Percentiles rank a stretch among this genome's conserved stretches.
Evolutionary conservation across 2,888 invertebrate species (phyloP).

Genomic region (Pachliopta kotzebuea): DNA sequence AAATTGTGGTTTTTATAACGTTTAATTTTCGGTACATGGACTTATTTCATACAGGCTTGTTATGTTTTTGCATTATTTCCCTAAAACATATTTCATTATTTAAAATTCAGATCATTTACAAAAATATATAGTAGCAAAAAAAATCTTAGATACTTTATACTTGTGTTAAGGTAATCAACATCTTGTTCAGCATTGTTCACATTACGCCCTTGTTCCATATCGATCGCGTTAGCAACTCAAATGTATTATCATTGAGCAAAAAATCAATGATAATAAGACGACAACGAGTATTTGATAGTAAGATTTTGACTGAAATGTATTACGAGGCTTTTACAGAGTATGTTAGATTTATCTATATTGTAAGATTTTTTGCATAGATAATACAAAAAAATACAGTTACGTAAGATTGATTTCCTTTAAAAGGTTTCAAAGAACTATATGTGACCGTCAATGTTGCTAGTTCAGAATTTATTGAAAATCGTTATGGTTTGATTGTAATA

Average conservation of each 20-base stretch:
- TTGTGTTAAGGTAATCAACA: conserved; percentile 37
- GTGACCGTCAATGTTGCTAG: too few relatives aligned
- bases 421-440: too few relatives aligned
- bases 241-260: conserved; percentile 31
- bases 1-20: too few relatives aligned
- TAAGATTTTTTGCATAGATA: too few relatives aligned
- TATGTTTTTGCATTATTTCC: too few relatives aligned
- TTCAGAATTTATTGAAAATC: too few relatives aligned
- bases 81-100: neutral
- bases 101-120: neutral
- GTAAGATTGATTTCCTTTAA: too few relatives aligned
- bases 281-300: neutral
- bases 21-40: too few relatives aligned
- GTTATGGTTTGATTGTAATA: too few relatives aligned
- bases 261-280: conserved; percentile 53
- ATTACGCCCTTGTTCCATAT: conserved; percentile 54
- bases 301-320: neutral
- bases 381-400: too few relatives aligned
- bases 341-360: too few relatives aligned
- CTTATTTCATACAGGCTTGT: too few relatives aligned
- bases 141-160: conserved; percentile 11
- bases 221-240: conserved; percentile 41
- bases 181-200: conserved; percentile 32
- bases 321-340: neutral
- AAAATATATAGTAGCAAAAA: neutral